phyloP scores from a whole-genome alignment of 2,797 vertebrate genomes.

The Cyprinodon diabolis region DNA sequence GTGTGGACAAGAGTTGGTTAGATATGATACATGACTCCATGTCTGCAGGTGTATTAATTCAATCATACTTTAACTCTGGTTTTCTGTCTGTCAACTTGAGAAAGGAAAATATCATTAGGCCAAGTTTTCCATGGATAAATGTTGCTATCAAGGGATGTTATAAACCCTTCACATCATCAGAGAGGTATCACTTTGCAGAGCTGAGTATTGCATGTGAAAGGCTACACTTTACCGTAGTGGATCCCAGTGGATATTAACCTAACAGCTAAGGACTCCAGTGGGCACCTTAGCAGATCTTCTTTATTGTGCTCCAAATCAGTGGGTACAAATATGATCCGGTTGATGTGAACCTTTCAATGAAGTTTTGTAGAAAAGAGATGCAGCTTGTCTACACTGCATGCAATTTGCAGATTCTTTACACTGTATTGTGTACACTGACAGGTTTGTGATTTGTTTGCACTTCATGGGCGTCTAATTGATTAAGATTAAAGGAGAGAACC shows the following conservation, averaged over 20 bases:
- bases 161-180: constrained; percentile 67
- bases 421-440: constrained; percentile 66
- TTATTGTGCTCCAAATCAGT: constrained; percentile 65
- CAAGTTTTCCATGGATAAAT: constrained; percentile 53
- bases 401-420: constrained; percentile 67
- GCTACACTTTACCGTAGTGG: constrained; percentile 65
- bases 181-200: constrained; percentile 64
- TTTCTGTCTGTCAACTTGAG: constrained; percentile 54
- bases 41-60: constrained; percentile 50
- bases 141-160: constrained; percentile 61
- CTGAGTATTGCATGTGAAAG: constrained; percentile 66
- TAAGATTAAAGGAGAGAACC: constrained; percentile 72
- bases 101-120: constrained; percentile 61
- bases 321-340: constrained; percentile 61
- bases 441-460: constrained; percentile 72
- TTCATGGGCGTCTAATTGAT: constrained; percentile 76
- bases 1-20: constrained; percentile 36
- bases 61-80: constrained; percentile 55
- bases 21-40: constrained; percentile 55
- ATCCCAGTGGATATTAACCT: constrained; percentile 74
- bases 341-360: constrained; percentile 49
- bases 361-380: constrained; percentile 46
- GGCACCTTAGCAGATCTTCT: constrained; percentile 64
- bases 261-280: constrained; percentile 66
- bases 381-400: constrained; percentile 61